Base-by-base conservation (phyloP, 2,797 vertebrate genomes). In the Peromyscus nudipes region DNA sequence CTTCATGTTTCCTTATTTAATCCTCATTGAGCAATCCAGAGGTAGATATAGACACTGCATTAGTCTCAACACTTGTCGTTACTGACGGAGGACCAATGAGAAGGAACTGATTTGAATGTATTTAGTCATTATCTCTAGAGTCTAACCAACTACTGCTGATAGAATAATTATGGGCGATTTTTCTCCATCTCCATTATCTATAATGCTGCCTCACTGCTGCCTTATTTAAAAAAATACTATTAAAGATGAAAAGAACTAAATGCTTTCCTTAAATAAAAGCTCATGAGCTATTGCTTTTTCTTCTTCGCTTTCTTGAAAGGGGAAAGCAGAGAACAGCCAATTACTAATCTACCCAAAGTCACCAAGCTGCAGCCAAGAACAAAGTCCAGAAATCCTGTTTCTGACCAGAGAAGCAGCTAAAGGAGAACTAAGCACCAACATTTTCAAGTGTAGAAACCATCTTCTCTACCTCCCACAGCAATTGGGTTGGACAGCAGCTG, bases 101-200 rank as follows among this genome's bases (percentile, higher is more conserved):
- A 95, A 97, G 83, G 40, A 95, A 86, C 40, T 91, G 49, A 77
- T 86, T 92, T 97, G 80, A 87, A 92, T 62, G 62, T 96, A 83
- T 23, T 94, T 40, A 71, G 81, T 96, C 73, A 91, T 85, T 88
- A 95, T 75, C 37, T 79, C 71, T 52, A 96, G 40, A 92, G 77
- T 95, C 80, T 95, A 52, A 85, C 2, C 83, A 46, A 85, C 34
- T 86, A 43, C 75, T 95, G 8, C 7, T 94, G 8, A 73, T 14
- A 89, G 71, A 75, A 93, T 87, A 96, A 92, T 49, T 93, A 77
- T 2, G 29, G 89, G n/a, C 57, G 55, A 84, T 73, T 95, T 92
- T 94, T 88, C 95, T 89, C 82, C 75, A 49, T 93, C 76, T 90
- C 71, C 87, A 77, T 71, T 92, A 92, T 91, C 93, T 62, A 21